phyloP scores from a whole-genome alignment of 2,888 invertebrate species.

The Hirtodrosophila cameraria region DNA sequence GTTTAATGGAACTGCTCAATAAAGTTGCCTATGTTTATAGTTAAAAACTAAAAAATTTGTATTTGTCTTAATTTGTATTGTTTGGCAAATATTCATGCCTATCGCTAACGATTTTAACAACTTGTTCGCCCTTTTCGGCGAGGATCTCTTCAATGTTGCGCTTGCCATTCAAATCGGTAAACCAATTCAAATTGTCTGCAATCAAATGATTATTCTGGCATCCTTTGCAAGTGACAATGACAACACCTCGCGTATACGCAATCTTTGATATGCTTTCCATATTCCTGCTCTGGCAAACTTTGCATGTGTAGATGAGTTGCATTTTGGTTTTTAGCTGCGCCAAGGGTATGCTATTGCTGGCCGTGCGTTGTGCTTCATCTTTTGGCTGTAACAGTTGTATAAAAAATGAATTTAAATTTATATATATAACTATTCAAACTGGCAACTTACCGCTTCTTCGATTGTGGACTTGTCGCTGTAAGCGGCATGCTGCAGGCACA shows the following conservation, averaged over 20 bases:
- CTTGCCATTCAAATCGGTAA: constrained; percentile 90
- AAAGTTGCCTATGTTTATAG: constrained; percentile 68
- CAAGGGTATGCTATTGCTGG: constrained; percentile 57
- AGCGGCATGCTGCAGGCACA: constrained; percentile 27
- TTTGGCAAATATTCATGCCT: constrained; percentile 57
- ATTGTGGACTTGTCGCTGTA: constrained; percentile 25
- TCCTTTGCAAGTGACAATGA: constrained; percentile 94
- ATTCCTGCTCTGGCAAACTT: constrained; percentile 92
- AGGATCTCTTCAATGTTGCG: constrained; percentile 96
- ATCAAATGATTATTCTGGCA: constrained; percentile 96
- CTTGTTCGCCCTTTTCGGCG: constrained; percentile 93
- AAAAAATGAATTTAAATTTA: not conserved
- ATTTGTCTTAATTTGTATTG: constrained; percentile 11
- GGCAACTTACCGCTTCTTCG: constrained; percentile 39
- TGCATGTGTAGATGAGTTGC: constrained; percentile 93
- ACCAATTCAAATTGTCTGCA: constrained; percentile 98
- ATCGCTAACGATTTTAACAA: constrained; percentile 85
- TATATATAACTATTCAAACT: not conserved
- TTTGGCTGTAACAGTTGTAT: constrained; percentile 16
- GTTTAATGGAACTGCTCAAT: constrained; percentile 56
- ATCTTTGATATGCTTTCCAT: constrained; percentile 92
- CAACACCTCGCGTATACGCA: constrained; percentile 94
- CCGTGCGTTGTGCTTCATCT: constrained; percentile 27
- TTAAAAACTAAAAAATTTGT: constrained; percentile 27
- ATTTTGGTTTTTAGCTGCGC: constrained; percentile 85